Base-by-base conservation (phyloP, 2,797 vertebrate species). In the Gobio occitaniae region DNA sequence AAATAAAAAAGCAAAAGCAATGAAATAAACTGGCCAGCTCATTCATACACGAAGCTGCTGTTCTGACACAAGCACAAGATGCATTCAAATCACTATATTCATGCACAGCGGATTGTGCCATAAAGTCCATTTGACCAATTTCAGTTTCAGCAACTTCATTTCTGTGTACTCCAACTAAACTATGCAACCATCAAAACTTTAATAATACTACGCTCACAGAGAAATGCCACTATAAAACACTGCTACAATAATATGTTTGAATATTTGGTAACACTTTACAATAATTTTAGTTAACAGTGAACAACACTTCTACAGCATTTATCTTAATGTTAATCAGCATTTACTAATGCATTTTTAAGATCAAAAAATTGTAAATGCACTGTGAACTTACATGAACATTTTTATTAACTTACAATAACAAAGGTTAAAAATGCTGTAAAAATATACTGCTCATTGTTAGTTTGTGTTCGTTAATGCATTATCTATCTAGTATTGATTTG, bases 1-100 rank as follows among this genome's bases (percentile, higher is more conserved):
- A 72, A 82, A 78, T 87, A 63, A 69, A 65, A 86, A 65, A 17
- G 21, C 21, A 17, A 50, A 32, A 68, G n/a, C 56, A 68, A 38
- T 71, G 9, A 70, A 79, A 82, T 56, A 82, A 82, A 72, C 17
- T 10, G 5, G 54, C 47, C 9, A 65, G 19, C 38, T 82, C 21
- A 78, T 79, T 48, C 79, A n/a, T 12, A 47, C 50, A 66, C 48
- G n/a, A 83, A 61, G 80, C 41, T 69, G 4, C 29, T 68, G 38
- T 19, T 29, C 3, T 4, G n/a, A 48, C 3, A 13, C 8, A 10
- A 36, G 61, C 41, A 66, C 44, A 71, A 80, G 36, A 81, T 72
- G 36, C 41, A 69, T 50, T 68, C 36, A 65, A 61, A 76, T 38
- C 78, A 66, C 36, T 59, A 47, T 48, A 79, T 70, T 84, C 65